A percentile compares a stretch with the other conserved stretches of the same genome.
These are phyloP conservation scores for Nemurella pictetii DNA, from an alignment of 2,888 invertebrate species.

Conservation along the genomic window DNA sequence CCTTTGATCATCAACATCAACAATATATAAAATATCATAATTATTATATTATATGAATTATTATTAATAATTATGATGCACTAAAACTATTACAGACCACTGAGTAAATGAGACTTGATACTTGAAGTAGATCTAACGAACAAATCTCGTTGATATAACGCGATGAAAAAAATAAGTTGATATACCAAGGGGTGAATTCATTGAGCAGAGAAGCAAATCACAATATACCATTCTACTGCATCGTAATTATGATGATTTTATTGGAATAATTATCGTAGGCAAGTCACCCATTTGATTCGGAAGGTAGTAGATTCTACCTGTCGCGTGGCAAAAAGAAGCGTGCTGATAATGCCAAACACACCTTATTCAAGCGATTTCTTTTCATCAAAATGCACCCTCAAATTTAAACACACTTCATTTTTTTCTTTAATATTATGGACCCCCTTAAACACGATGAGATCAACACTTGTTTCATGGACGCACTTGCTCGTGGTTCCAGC, in stretches of 20 bases:
- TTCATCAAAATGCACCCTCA: constrained; percentile 24
- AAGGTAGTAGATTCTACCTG: neutral
- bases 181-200: no score
- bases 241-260: neutral
- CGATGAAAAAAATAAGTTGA: no score
- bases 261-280: neutral
- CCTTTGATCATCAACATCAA: no score
- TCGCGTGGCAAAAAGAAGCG: neutral
- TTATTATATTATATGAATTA: no score
- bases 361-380: neutral
- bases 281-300: neutral
- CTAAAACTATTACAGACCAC: no score
- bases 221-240: neutral
- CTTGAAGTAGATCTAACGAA: no score
- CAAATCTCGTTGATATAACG: no score
- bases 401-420: neutral
- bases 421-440: constrained; percentile 25
- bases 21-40: no score
- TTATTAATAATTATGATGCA: no score
- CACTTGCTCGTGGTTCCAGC: constrained; percentile 7
- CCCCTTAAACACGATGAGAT: constrained; percentile 15
- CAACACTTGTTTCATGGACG: neutral
- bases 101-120: no score
- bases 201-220: no score
- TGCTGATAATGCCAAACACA: neutral